Conservation (phyloP, 2,113 vertebrate genomes). For the Phocoena phocoena region DNA sequence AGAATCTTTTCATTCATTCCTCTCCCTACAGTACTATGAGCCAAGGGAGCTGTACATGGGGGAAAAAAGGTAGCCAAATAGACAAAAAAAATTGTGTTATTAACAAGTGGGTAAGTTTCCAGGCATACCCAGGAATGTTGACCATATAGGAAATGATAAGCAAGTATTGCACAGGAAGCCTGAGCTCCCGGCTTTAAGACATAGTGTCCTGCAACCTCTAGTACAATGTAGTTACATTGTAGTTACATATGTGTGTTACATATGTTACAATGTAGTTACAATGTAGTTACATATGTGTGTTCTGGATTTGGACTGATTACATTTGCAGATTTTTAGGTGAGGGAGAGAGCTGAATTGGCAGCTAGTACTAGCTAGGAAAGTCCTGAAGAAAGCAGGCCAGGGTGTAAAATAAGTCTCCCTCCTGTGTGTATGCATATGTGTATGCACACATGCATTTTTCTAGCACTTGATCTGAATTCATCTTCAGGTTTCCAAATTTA, state of each 20-base stretch:
- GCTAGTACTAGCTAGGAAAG: not conserved
- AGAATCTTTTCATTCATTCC: not conserved
- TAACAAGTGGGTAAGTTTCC: not conserved
- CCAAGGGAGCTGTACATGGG: not conserved
- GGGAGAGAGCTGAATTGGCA: not conserved
- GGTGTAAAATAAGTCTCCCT: not conserved
- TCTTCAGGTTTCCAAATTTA: not conserved
- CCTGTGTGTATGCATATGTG: not conserved
- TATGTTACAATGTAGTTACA: too few relatives aligned
- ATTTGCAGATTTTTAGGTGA: not conserved
- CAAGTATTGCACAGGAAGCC: not conserved
- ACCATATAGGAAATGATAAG: not conserved
- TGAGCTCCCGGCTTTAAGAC: not conserved
- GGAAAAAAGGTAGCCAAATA: not conserved
- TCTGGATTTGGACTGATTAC: not conserved
- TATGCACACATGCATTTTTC: not conserved
- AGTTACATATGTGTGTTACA: too few relatives aligned
- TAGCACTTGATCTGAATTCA: not conserved
- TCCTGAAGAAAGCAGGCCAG: not conserved
- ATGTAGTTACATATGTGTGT: not conserved
- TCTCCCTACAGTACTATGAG: not conserved
- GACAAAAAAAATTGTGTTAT: not conserved
- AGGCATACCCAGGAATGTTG: not conserved
- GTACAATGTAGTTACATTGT: not conserved
- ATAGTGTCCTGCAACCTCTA: not conserved